Evolutionary conservation across 1,140 invertebrate species (phyloP).

Genomic region (Linepithema humile): DNA sequence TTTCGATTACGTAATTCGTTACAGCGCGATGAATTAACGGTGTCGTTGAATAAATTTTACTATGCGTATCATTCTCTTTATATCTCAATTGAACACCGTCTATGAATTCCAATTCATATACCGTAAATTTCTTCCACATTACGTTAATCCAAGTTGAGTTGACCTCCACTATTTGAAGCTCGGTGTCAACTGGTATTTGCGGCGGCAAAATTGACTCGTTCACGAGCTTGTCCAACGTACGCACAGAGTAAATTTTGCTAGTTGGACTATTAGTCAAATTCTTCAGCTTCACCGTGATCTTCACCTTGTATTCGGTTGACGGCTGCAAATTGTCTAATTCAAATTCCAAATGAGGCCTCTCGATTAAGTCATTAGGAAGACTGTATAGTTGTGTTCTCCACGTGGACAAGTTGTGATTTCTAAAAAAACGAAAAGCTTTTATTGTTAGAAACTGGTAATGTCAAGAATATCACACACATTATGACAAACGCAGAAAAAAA

Average conservation of each 20-base stretch:
- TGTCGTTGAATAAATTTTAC: conserved; percentile 90
- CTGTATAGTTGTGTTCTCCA: conserved; percentile 94
- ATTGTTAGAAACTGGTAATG: background rate
- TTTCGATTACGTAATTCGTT: conserved; percentile 89
- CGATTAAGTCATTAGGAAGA: conserved; percentile 92
- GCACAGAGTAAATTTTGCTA: conserved; percentile 90
- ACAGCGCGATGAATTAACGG: conserved; percentile 91
- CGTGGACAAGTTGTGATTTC: conserved; percentile 88
- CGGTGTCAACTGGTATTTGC: conserved; percentile 89
- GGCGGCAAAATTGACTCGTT: conserved; percentile 86
- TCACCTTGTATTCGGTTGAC: conserved; percentile 92
- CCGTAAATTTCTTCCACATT: conserved; percentile 92
- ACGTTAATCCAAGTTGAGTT: conserved; percentile 92
- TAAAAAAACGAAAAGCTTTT: conserved; percentile 70
- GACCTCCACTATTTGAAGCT: conserved; percentile 89
- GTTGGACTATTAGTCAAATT: conserved; percentile 90
- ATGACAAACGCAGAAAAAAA: background rate
- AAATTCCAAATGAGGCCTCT: conserved; percentile 93
- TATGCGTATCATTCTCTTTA: conserved; percentile 88
- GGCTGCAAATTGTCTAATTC: conserved; percentile 90
- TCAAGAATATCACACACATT: background rate
- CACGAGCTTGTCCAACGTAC: conserved; percentile 85
- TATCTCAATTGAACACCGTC: conserved; percentile 90
- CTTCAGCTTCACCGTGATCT: conserved; percentile 90
- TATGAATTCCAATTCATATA: conserved; percentile 91